Conservation (phyloP, 1,140 invertebrate species). For the Mactra quadrangularis region DNA sequence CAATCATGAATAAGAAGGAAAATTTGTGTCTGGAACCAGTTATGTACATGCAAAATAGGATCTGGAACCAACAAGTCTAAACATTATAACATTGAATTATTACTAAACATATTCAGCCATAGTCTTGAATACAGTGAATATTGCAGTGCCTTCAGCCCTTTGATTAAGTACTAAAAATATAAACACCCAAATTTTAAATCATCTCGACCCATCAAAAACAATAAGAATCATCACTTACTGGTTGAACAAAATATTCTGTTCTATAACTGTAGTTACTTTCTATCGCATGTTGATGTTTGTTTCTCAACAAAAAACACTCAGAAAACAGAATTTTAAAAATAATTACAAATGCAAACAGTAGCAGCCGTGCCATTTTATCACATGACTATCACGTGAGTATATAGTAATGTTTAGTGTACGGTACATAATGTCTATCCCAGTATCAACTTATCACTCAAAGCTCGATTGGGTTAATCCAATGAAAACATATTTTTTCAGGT, state of each 20-base stretch:
- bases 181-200: not conserved
- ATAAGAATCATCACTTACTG: not conserved
- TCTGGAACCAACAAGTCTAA: no score
- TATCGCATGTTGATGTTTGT: not conserved
- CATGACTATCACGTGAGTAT: slow-evolving; percentile 13
- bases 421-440: no score
- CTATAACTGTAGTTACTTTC: slow-evolving; percentile 23
- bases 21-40: no score
- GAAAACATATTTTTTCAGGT: no score
- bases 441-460: no score
- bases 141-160: not conserved
- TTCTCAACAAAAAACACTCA: not conserved
- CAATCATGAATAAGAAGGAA: no score
- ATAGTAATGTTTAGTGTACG: not conserved
- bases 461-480: no score
- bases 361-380: not conserved
- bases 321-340: not conserved
- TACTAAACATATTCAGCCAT: not conserved
- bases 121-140: not conserved
- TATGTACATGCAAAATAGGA: no score
- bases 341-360: not conserved
- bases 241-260: slow-evolving; percentile 35
- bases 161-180: not conserved
- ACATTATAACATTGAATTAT: not conserved
- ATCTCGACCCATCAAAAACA: not conserved